Base-by-base conservation (phyloP, 2,797 vertebrate species). In the Trachurus trachurus region DNA sequence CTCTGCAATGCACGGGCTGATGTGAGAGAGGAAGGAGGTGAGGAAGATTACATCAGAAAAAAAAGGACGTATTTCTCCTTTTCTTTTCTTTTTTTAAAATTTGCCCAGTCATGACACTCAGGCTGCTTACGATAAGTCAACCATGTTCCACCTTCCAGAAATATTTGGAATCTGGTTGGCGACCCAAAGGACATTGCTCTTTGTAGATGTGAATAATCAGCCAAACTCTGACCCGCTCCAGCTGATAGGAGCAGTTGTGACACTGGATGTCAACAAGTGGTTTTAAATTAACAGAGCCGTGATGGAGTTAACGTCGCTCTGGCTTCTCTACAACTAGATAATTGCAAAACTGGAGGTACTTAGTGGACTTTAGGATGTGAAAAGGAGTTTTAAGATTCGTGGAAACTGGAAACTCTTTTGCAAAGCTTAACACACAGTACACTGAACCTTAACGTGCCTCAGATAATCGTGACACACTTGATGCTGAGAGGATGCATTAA, bases 111-210 rank as follows among this genome's bases (percentile, higher is more conserved):
- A 52, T 67, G 63, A 62, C 53, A 74, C 57, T n/a, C 42, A 47
- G 64, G 62, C 44, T 76, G 60, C 52, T 21, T 19, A 22, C 29
- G 53, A 58, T 37, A 12, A 42, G 54, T 57, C 66, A 61, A 59
- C 64, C 59, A 68, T 68, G 65, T 79, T 82, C 40, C 61, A 70
- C 66, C 71, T 66, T 66, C 71, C 63, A 85, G 82, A 42, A 89
- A 86, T 81, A 81, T 87, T 65, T 86, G 80, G 52, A 73, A 69
- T 68, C 37, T 74, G 78, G 78, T 60, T 75, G 71, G 40, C 88
- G 86, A 86, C 86, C 87, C 62, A 44, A 49, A 87, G 88, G 88
- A 71, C 86, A 72, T 86, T 87, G 89, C 65, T 78, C 88, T 82
- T 37, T 9, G 53, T 64, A 63, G 76, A 80, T 83, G 78, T 45